Base-by-base conservation (phyloP, 1,140 invertebrate genomes). In the Steinernema feltiae region DNA sequence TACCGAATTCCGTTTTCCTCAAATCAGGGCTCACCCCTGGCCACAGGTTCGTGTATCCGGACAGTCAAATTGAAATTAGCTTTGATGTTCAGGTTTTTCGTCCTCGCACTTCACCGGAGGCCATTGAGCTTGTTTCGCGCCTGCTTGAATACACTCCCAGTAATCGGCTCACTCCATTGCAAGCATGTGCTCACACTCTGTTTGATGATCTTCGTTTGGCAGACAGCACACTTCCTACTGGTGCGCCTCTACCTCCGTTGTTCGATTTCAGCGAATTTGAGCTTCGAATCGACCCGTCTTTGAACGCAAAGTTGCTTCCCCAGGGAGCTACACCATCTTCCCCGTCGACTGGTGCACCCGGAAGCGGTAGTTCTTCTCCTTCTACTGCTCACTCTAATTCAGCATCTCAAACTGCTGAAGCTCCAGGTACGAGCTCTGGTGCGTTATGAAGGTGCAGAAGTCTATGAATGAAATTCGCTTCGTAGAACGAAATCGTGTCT, bases 21-120 rank as follows among this genome's bases (percentile, higher is more conserved):
- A 98, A 88, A 98, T 99, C 88, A 98, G 97, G 89, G 94, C 95
- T 86, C 95, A 98, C 90, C 95, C 95, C 72, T 98, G 96, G 95
- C 92, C 94, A 88, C 97, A 98, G 92, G 95, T 97, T 12, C 3
- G 7, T 15, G 30, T 32, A n/a, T 29, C 93, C 82, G 91, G 41
- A 46, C 7, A 46, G 7, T 7, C n/a, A 12, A 7, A n/a, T n/a
- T 46, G 41, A 46, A n/a, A 7, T 12, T 46, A n/a, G n/a, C n/a
- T n/a, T 46, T 7, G n/a, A 46, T 46, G 7, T 63, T n/a, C 24
- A 63, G 53, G 53, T 63, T 3, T 63, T 63, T 21, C 53, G 53
- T 27, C 53, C 53, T 12, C 53, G 95, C 86, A 98, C 95, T 76
- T 94, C 95, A 63, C 91, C 92, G 72, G 95, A 98, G 89, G 96